Evolutionary conservation across 2,797 vertebrate genomes (phyloP).

Genomic region (Danio jaintianensis): DNA sequence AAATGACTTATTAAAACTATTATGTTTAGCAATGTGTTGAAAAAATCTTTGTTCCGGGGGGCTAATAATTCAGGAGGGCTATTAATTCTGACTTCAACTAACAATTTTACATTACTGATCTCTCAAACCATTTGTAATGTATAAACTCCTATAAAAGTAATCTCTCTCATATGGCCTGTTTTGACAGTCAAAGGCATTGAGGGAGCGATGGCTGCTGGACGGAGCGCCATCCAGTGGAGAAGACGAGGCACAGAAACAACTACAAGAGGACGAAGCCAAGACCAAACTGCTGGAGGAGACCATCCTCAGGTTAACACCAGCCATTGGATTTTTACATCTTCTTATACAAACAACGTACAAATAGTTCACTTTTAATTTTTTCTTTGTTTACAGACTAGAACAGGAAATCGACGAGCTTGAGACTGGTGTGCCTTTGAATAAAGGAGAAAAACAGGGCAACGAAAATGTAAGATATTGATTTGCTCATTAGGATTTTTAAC

Average conservation of each 20-base stretch:
- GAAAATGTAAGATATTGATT: slow-evolving; percentile 66
- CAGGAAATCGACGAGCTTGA: slow-evolving; percentile 91
- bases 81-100: no score
- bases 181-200: slow-evolving; percentile 89
- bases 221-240: slow-evolving; percentile 87
- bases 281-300: slow-evolving; percentile 89
- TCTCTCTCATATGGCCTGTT: slow-evolving; percentile 7
- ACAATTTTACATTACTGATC: no score
- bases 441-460: slow-evolving; percentile 62
- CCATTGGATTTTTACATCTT: neutral
- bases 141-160: neutral
- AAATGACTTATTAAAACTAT: no score
- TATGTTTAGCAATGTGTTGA: no score
- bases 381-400: slow-evolving; percentile 81
- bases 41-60: no score
- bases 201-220: slow-evolving; percentile 95
- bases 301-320: slow-evolving; percentile 82
- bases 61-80: no score
- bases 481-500: neutral
- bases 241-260: slow-evolving; percentile 88
- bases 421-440: slow-evolving; percentile 74
- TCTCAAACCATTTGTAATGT: no score
- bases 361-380: neutral
- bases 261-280: slow-evolving; percentile 91
- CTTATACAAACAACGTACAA: neutral